Evolutionary conservation across 2,888 invertebrate genomes (phyloP).

Genomic region (Calameuta pallipes): DNA sequence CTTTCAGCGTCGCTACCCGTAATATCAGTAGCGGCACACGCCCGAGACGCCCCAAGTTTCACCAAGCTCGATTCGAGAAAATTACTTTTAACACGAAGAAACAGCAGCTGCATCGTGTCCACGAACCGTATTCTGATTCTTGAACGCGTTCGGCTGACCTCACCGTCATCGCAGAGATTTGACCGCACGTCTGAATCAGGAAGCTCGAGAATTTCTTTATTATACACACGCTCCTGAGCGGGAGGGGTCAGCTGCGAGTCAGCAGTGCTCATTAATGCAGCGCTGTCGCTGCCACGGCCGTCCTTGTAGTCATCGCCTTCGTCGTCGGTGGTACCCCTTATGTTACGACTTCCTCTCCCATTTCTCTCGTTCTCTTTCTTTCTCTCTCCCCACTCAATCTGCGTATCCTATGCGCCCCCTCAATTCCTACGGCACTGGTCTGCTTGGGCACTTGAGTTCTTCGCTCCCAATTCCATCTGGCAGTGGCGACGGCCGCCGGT

Average conservation of each 20-base stretch:
- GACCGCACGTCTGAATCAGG: background rate
- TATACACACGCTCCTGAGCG: background rate
- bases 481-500: conserved; percentile 11
- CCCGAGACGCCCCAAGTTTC: background rate
- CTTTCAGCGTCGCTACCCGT: conserved; percentile 7
- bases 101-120: background rate
- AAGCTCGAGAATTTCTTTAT: background rate
- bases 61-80: background rate
- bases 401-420: conserved; percentile 1
- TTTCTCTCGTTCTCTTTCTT: background rate
- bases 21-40: background rate
- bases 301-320: background rate
- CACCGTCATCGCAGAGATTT: background rate
- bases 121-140: background rate
- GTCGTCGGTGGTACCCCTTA: background rate
- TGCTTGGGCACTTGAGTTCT: conserved; percentile 18
- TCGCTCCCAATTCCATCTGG: conserved; percentile 25
- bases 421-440: conserved; percentile 5
- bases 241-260: background rate
- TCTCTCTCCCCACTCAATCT: background rate
- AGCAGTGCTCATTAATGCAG: background rate
- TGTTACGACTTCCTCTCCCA: background rate
- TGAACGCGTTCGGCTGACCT: background rate
- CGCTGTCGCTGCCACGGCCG: background rate
- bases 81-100: background rate